Evolutionary conservation across 2,888 invertebrate species (phyloP).

Genomic region (Hedychridium roseum): DNA sequence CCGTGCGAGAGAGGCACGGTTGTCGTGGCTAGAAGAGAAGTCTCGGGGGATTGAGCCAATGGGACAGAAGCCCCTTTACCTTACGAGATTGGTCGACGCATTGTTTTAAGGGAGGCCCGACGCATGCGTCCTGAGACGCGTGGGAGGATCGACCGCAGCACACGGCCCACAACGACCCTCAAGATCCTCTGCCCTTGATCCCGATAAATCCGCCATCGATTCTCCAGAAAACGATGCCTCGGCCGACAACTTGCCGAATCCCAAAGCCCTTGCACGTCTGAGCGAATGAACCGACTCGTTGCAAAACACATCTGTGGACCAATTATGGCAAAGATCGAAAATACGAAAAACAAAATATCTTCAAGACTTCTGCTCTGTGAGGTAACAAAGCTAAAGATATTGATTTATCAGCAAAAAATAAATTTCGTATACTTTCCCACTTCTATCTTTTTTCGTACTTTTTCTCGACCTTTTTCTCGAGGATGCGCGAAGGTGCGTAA

Average conservation of each 20-base stretch:
- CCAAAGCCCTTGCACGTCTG: too few relatives aligned
- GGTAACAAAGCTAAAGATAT: too few relatives aligned
- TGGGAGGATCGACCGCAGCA: constrained; percentile 56
- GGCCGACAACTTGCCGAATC: too few relatives aligned
- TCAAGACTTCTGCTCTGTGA: too few relatives aligned
- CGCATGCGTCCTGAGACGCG: constrained; percentile 57
- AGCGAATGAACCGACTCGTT: too few relatives aligned
- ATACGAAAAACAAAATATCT: too few relatives aligned
- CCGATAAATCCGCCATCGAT: neutral
- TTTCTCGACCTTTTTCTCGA: constrained; percentile 18
- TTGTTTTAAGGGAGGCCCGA: constrained; percentile 61
- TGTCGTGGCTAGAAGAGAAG: too few relatives aligned
- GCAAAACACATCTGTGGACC: too few relatives aligned
- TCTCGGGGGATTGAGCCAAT: constrained; percentile 55
- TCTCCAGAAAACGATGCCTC: too few relatives aligned
- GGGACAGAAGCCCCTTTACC: constrained; percentile 57
- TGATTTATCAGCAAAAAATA: too few relatives aligned
- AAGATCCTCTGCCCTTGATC: constrained; percentile 15
- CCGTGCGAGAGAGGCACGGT: constrained; percentile 9
- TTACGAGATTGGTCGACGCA: constrained; percentile 61
- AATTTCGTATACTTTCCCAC: constrained; percentile 10
- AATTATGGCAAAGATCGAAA: too few relatives aligned
- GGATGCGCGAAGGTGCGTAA: constrained; percentile 6
- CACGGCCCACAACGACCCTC: constrained; percentile 20
- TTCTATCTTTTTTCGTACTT: constrained; percentile 5